phyloP scores from a whole-genome alignment of 1,140 invertebrate genomes.

The Calliopsis andreniformis region DNA sequence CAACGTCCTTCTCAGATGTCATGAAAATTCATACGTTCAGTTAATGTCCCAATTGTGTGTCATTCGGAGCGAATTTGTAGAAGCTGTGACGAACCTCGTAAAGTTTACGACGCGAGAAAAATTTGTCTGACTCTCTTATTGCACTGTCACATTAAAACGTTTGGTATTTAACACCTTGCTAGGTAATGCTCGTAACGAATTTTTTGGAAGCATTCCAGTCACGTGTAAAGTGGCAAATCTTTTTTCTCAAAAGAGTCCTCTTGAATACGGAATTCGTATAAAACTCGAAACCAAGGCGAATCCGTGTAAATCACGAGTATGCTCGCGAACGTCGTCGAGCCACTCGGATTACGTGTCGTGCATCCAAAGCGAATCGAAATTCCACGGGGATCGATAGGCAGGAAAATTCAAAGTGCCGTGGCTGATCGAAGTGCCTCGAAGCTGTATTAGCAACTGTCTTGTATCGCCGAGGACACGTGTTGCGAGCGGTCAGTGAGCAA shows the following conservation, averaged over 20 bases:
- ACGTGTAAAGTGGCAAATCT: background rate
- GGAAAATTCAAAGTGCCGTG: too few relatives aligned
- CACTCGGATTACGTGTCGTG: background rate
- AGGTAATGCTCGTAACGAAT: too few relatives aligned
- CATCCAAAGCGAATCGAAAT: background rate
- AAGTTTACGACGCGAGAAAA: background rate
- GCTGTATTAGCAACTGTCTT: conserved; percentile 2
- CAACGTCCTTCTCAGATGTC: background rate
- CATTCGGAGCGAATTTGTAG: background rate
- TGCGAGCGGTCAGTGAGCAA: conserved; percentile 1
- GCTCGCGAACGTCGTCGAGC: background rate
- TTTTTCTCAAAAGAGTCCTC: background rate
- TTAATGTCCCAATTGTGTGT: background rate
- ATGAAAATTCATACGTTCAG: background rate
- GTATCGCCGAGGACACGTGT: background rate
- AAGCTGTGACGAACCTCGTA: background rate
- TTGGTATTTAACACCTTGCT: background rate
- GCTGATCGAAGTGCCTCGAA: conserved; percentile 1
- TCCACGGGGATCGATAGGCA: conserved; percentile 9
- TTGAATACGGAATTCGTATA: background rate
- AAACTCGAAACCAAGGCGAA: background rate
- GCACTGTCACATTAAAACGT: background rate
- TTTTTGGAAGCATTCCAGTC: too few relatives aligned
- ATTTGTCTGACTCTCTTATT: background rate
- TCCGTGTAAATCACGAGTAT: background rate